Percentiles rank a stretch among this genome's conserved stretches.
Evolutionary conservation across 2,113 vertebrate species (phyloP).

Genomic region (Speoplatyrhinus poulsoni): DNA sequence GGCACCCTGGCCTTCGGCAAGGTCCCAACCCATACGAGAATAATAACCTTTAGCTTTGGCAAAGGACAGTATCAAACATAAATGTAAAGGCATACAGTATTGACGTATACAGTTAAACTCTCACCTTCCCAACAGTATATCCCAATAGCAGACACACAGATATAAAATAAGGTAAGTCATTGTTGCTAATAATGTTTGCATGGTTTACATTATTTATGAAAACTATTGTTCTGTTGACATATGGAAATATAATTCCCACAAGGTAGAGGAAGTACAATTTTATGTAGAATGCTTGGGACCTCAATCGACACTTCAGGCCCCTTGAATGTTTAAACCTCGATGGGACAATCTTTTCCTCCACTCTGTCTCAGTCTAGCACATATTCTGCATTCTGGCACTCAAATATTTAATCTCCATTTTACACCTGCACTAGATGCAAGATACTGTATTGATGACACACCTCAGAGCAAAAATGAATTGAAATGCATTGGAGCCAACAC

Average conservation of each 20-base stretch:
- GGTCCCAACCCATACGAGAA: conserved; percentile 21
- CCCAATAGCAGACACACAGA: too few relatives aligned
- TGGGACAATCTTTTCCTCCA: conserved; percentile 3
- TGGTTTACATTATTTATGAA: too few relatives aligned
- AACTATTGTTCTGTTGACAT: too few relatives aligned
- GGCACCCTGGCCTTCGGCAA: conserved; percentile 18
- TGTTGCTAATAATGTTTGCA: neutral
- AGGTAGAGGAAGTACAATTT: neutral
- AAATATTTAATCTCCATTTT: conserved; percentile 58
- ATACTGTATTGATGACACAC: conserved; percentile 44
- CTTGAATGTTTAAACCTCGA: conserved; percentile 4
- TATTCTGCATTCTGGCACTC: conserved; percentile 31
- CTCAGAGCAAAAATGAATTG: conserved; percentile 29
- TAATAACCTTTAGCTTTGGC: conserved; percentile 25
- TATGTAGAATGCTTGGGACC: conserved; percentile 13
- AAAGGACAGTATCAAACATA: too few relatives aligned
- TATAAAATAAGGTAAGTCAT: neutral
- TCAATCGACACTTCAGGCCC: neutral
- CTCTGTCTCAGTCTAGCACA: conserved; percentile 5
- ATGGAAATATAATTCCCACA: conserved; percentile 1
- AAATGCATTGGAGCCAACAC: conserved; percentile 40
- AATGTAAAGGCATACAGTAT: neutral
- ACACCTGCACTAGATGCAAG: conserved; percentile 58
- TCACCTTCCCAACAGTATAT: neutral
- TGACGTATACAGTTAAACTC: neutral